Evolutionary conservation across 2,888 invertebrate genomes (phyloP).

Genomic region (Gisinianus flammeolus): DNA sequence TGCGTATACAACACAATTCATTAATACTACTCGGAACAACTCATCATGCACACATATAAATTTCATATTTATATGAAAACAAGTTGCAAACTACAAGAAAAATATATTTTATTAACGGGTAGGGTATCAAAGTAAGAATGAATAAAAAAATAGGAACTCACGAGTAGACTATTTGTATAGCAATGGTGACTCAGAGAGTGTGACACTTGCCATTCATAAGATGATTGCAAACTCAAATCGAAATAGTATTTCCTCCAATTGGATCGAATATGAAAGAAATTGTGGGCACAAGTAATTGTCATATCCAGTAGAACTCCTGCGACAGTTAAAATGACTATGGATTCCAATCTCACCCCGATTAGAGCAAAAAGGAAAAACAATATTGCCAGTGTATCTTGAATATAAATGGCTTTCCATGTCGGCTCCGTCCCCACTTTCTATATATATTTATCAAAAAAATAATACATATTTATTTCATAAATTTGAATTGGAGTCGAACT

Average conservation of each 20-base stretch:
- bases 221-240: slow-evolving; percentile 58
- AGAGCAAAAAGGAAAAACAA: slow-evolving; percentile 47
- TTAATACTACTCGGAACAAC: not conserved
- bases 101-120: no score
- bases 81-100: no score
- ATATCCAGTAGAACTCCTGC: slow-evolving; percentile 58
- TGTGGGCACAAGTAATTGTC: slow-evolving; percentile 58
- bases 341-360: slow-evolving; percentile 47
- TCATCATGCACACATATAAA: no score
- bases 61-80: no score
- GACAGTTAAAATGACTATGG: slow-evolving; percentile 45
- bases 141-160: slow-evolving; percentile 23
- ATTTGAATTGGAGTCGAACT: no score
- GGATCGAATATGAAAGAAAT: slow-evolving; percentile 60
- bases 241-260: slow-evolving; percentile 59
- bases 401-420: slow-evolving; percentile 45
- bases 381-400: slow-evolving; percentile 56
- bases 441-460: no score
- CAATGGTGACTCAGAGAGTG: slow-evolving; percentile 60
- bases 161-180: slow-evolving; percentile 59
- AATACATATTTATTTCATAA: no score
- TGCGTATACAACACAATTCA: not conserved
- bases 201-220: slow-evolving; percentile 60
- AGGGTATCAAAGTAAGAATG: not conserved
- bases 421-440: slow-evolving; percentile 57